phyloP scores from a whole-genome alignment of 2,113 vertebrate species.

The Brienomyrus brachyistius region DNA sequence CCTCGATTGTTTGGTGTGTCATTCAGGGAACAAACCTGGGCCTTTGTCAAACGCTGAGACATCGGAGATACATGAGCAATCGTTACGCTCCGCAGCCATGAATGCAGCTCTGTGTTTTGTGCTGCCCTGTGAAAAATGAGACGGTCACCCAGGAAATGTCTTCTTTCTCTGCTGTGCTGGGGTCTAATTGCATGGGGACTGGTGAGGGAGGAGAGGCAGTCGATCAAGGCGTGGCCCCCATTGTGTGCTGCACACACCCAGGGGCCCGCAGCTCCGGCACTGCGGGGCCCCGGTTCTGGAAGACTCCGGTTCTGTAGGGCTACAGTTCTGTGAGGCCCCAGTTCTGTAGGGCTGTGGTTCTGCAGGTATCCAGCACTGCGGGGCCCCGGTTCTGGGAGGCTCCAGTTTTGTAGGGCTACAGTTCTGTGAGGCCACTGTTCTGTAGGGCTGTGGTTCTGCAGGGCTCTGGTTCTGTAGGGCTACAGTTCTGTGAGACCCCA shows the following conservation, averaged over 20 bases:
- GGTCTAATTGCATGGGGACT: slow-evolving; percentile 46
- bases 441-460: not conserved
- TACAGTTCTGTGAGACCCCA: not conserved
- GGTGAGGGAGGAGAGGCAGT: slow-evolving; percentile 14
- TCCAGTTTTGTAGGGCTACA: too few relatives aligned
- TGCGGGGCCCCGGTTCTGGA: not conserved
- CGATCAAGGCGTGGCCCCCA: not conserved
- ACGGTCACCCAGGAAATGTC: slow-evolving; percentile 54
- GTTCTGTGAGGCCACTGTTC: too few relatives aligned
- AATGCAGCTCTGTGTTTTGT: slow-evolving; percentile 17
- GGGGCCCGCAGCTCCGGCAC: not conserved
- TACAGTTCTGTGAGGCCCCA: not conserved
- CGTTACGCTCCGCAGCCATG: slow-evolving; percentile 29
- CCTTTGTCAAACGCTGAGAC: slow-evolving; percentile 23
- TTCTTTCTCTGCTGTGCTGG: slow-evolving; percentile 45
- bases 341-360: too few relatives aligned
- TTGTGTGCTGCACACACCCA: not conserved
- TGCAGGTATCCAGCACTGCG: not conserved
- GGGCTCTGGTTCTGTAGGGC: not conserved
- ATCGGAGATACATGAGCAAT: slow-evolving; percentile 41
- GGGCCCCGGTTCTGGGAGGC: not conserved
- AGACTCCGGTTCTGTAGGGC: not conserved
- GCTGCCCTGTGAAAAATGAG: slow-evolving; percentile 50
- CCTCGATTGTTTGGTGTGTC: slow-evolving; percentile 25
- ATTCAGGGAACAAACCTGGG: slow-evolving; percentile 28